Conservation (phyloP, 2,888 invertebrate genomes). For the Cylindroiulus punctatus region DNA sequence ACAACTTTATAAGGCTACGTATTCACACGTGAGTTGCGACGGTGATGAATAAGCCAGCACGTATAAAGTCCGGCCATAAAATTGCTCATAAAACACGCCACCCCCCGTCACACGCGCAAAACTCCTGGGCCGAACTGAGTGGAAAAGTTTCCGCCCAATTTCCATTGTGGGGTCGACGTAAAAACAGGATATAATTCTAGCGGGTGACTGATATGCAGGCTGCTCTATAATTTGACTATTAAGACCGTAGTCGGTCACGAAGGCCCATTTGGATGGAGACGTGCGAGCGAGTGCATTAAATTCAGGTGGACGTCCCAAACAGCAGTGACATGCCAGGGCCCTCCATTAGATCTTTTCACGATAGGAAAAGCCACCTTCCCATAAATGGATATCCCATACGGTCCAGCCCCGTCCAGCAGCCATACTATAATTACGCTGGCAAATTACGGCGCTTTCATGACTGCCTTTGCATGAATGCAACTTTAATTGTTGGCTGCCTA, state of each 20-base stretch:
- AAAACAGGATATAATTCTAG: constrained; percentile 7
- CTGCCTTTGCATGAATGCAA: constrained; percentile 45
- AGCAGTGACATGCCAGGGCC: constrained; percentile 35
- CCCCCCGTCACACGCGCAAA: too few relatives aligned
- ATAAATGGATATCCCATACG: constrained; percentile 14
- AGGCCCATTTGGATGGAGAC: constrained; percentile 28
- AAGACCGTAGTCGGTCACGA: background rate
- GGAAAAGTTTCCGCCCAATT: constrained; percentile 12
- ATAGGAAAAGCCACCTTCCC: constrained; percentile 10
- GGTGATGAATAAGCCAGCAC: constrained; percentile 22
- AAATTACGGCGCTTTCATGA: constrained; percentile 20
- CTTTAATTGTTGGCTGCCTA: constrained; percentile 34
- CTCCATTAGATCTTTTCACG: background rate
- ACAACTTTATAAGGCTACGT: constrained; percentile 30
- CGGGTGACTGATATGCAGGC: background rate
- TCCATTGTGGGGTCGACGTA: background rate
- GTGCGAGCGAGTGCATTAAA: background rate
- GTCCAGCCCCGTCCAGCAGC: background rate
- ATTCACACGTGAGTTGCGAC: background rate
- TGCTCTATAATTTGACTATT: constrained; percentile 38
- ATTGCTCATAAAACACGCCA: background rate
- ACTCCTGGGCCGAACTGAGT: background rate
- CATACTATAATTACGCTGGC: background rate
- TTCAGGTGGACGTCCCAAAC: constrained; percentile 43
- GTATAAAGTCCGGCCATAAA: background rate